Evolutionary conservation across 2,113 vertebrate genomes (phyloP), one percentile per base, ranked within the genome.

Genomic region (Tyto alba): DNA sequence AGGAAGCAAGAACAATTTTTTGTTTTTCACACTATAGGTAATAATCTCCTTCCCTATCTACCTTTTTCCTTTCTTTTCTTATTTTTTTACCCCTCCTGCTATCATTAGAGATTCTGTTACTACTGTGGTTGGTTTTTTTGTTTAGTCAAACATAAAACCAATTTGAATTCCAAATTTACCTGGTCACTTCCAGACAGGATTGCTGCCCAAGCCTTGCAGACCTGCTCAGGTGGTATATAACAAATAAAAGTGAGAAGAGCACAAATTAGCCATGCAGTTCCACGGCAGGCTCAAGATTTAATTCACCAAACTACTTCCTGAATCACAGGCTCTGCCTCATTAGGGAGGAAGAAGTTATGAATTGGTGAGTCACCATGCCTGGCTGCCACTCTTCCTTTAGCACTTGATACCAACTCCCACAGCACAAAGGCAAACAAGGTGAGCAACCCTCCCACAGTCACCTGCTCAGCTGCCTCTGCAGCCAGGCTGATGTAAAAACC

Each of bases 351-450:
- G 38, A 73, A 94, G 34, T 93, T 94, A 89, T 95, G 96, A 95
- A 95, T 85, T 43, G 67, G 74, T 96, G 93, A 94, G 93, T 96
- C 96, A 96, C 62, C 30, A 13, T 29, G 66, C 91, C 94, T 93
- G 96, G 89, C 91, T 95, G 94, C 84, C 94, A 89, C 71, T 93
- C 89, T 80, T 90, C 59, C 87, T 68, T 85, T 50, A 85, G 71
- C 84, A 92, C 91, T 89, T 40, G 62, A 85, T 76, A 89, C 50
- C 85, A 87, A 26, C 84, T 85, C 91, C 94, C 91, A 91, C 87
- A 83, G 74, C 50, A 71, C 84, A 87, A 94, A 94, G 91, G 90
- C 94, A 96, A 87, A 90, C 53, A 40, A 94, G 96, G 91, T 0
- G 5, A 96, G 32, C 47, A 80, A 60, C 69, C 50, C 79, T 55